Conservation (phyloP, 2,113 vertebrate genomes). For the Sander vitreus region DNA sequence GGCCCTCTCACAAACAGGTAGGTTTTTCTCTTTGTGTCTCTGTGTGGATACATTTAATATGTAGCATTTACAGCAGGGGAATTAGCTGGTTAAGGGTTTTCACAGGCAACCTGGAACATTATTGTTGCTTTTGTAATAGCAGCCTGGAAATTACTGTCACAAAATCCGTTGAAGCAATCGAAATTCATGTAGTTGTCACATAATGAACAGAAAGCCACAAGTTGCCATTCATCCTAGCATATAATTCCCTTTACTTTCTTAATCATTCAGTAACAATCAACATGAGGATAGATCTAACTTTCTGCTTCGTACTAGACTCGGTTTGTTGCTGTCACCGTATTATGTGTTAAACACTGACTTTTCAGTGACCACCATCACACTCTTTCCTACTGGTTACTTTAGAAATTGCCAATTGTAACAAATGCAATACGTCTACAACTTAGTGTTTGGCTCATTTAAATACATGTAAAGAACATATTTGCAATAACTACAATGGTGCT, state of each 20-base stretch:
- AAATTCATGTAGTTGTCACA: neutral
- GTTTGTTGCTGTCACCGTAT: neutral
- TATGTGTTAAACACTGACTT: neutral
- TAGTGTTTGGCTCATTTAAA: neutral
- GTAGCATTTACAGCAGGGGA: neutral
- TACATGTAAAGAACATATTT: neutral
- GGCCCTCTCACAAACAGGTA: slow-evolving; percentile 97
- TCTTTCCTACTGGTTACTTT: neutral
- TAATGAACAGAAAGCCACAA: neutral
- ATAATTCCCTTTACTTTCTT: neutral
- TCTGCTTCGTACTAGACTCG: neutral
- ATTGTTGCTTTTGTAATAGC: neutral
- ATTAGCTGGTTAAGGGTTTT: neutral
- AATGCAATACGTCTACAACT: neutral
- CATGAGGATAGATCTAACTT: neutral
- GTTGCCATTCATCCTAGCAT: neutral
- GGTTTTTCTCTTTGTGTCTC: slow-evolving; percentile 13
- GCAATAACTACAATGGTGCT: neutral
- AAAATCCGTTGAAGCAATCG: neutral
- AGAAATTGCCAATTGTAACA: neutral
- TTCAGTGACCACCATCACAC: neutral
- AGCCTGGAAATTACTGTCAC: neutral
- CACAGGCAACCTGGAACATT: neutral
- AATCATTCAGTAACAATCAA: neutral
- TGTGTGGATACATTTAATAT: neutral